Conservation (phyloP, 2,888 invertebrate species). For the Bugulina stolonifera region DNA sequence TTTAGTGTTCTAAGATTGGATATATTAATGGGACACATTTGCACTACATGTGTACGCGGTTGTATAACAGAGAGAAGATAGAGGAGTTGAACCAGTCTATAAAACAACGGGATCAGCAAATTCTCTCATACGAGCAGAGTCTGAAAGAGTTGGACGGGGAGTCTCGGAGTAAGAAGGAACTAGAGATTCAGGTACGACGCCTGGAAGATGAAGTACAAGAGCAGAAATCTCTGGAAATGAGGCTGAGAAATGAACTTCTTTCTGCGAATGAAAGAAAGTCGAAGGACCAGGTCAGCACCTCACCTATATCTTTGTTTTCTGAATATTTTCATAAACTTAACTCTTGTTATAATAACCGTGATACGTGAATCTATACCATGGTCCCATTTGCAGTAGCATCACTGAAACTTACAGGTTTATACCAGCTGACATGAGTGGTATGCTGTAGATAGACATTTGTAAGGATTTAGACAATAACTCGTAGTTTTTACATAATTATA, state of each 20-base stretch:
- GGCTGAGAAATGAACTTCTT: neutral
- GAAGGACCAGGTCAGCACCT: neutral
- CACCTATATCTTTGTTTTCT: no score
- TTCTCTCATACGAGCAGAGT: conserved; percentile 31
- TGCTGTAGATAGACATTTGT: no score
- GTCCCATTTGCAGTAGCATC: no score
- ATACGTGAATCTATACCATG: no score
- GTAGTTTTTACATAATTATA: no score
- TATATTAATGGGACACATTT: no score
- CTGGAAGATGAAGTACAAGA: conserved; percentile 9
- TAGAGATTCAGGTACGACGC: neutral
- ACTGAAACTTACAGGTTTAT: neutral
- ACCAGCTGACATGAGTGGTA: no score
- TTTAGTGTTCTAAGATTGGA: no score
- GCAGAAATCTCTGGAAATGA: neutral
- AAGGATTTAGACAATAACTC: no score
- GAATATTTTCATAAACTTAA: no score
- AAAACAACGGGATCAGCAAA: conserved; percentile 40
- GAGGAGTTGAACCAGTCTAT: conserved; percentile 37
- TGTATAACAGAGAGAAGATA: conserved; percentile 32
- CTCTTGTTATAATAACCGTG: no score
- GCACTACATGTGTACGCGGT: no score
- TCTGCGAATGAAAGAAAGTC: neutral
- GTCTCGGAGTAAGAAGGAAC: conserved; percentile 7
- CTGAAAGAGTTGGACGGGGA: conserved; percentile 4